Evolutionary conservation across 2,113 vertebrate genomes (phyloP).

Genomic region (Cyanoderma ruficeps): DNA sequence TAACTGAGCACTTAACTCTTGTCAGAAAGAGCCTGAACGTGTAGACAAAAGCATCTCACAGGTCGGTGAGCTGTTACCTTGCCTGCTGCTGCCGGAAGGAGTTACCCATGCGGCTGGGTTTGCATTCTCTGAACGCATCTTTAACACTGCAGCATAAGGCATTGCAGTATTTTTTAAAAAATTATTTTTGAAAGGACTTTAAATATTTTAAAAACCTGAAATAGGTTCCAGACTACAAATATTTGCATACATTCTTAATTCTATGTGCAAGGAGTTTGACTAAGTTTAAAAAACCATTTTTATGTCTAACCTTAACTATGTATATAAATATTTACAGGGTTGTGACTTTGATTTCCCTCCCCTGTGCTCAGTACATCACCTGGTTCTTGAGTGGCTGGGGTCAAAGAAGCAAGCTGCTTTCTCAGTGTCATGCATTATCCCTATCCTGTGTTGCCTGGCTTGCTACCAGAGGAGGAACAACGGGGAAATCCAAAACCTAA

Average conservation of each 20-base stretch:
- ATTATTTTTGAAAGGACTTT: background rate
- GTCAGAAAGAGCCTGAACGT: background rate
- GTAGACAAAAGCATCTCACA: background rate
- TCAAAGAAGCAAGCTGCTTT: background rate
- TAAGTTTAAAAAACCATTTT: background rate
- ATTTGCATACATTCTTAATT: background rate
- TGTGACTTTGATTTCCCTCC: background rate
- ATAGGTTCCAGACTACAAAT: background rate
- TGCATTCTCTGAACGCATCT: background rate
- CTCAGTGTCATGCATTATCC: background rate
- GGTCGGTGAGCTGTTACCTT: background rate
- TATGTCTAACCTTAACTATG: background rate
- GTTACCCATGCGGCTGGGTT: accelerated
- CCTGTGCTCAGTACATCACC: background rate
- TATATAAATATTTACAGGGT: constrained; percentile 17
- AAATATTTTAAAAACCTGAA: constrained; percentile 8
- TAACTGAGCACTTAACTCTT: constrained; percentile 12
- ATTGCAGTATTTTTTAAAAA: background rate
- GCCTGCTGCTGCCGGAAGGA: background rate
- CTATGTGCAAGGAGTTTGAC: background rate
- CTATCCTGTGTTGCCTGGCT: background rate
- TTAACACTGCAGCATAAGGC: background rate
- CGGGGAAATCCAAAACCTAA: background rate
- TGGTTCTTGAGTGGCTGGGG: background rate
- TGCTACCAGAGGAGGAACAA: background rate